Base-by-base conservation (phyloP, 2,797 vertebrate genomes). In the Anabacerthia variegaticeps region DNA sequence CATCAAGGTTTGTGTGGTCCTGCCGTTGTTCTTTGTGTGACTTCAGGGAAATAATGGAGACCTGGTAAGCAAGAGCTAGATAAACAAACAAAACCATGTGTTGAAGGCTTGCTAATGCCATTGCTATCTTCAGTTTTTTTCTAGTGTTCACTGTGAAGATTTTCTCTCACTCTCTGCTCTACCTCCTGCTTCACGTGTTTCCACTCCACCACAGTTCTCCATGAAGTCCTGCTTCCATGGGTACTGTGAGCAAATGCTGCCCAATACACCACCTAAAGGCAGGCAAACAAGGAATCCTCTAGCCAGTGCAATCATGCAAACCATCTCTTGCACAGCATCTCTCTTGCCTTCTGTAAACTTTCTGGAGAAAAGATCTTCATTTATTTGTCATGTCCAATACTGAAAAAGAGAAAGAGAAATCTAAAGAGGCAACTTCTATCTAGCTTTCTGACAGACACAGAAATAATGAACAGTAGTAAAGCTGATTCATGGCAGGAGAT, bases 401-500 rank as follows among this genome's bases (percentile, higher is more conserved):
- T 9, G 58, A 81, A 54, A 59, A 48, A 85, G 16, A 73, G 51
- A 56, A 91, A 43, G 49, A 89, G 61, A 77, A 72, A 85, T 84
- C 78, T 77, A 58, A 92, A 95, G 65, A 84, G 62, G 67, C 0
- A 1, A 84, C 62, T 94, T 88, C 85, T 73, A 73, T 59, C 46
- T 41, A 74, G 82, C 30, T 92, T 86, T 28, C 73, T 92, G 69
- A 91, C 89, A 92, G 54, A 39, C 62, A 81, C 36, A 52, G 66
- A 88, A 93, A 83, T 73, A 86, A 92, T 49, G 65, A 92, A 86
- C 32, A 49, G 48, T n/a, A 89, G 46, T 73, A 91, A 91, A 80
- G 62, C 73, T 93, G 80, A 81, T 88, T 84, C 73, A 81, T 71
- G 85, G 72, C 69, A 88, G 46, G 51, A 90, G 74, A 89, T 71